Percentiles rank a stretch among this genome's conserved stretches.
phyloP scores from a whole-genome alignment of 2,888 invertebrate genomes.

The Orchesella flavescens region DNA sequence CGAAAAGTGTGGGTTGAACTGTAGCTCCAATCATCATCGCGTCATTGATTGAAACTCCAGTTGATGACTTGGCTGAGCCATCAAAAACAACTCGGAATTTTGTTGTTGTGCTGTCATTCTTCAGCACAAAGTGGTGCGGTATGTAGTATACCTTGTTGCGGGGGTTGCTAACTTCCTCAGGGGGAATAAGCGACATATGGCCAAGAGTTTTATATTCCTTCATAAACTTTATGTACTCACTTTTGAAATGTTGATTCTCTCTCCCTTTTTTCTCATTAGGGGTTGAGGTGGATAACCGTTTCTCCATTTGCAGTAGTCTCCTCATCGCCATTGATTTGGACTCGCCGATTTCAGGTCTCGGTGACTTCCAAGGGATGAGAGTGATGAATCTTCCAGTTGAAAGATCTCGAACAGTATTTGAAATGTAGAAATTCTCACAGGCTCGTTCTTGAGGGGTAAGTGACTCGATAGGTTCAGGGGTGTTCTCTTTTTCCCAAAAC shows the following conservation, averaged over 20 bases:
- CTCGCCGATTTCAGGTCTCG: background rate
- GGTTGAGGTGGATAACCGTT: background rate
- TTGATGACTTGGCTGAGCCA: constrained; percentile 38
- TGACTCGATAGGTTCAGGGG: background rate
- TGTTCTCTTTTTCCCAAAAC: background rate
- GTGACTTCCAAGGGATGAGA: background rate
- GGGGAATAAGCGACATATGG: constrained; percentile 16
- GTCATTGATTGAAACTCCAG: constrained; percentile 73
- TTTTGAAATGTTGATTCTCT: background rate
- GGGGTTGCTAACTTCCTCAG: background rate
- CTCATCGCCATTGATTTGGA: background rate
- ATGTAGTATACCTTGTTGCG: constrained; percentile 14
- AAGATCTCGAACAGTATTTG: background rate
- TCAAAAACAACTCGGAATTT: constrained; percentile 65
- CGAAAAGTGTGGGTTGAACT: constrained; percentile 73
- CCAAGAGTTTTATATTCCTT: constrained; percentile 8
- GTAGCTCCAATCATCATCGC: constrained; percentile 72
- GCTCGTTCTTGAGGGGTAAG: background rate
- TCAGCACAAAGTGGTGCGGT: constrained; percentile 62
- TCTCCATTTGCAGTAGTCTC: background rate
- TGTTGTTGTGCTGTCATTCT: constrained; percentile 40
- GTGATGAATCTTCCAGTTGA: constrained; percentile 15
- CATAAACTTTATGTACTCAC: constrained; percentile 32
- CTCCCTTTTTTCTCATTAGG: background rate
- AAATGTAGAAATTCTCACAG: background rate